Base-by-base conservation (phyloP, 64 coral and sea anemone genomes). In the Cladopsammia gracilis region DNA sequence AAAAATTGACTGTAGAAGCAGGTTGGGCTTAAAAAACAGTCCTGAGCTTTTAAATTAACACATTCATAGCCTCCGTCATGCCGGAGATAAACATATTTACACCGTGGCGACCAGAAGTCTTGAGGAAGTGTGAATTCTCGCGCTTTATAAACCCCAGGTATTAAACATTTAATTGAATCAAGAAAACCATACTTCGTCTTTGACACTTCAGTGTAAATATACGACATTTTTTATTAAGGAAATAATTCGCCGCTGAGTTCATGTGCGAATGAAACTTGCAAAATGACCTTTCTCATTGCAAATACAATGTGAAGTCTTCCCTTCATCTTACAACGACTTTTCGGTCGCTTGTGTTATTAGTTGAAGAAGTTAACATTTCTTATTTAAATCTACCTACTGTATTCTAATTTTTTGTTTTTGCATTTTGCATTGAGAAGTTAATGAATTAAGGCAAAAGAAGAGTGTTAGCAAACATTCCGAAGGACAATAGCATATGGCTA, bases 81-180 rank as follows among this genome's bases (percentile, higher is more conserved):
- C n/a, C n/a, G n/a, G n/a, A 50, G 61, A 49, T 49, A 67, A 84
- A 47, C 18, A 7, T 62, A 67, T 67, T 84, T 84, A 10, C 62
- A 51, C 19, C 15, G 44, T 84, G 80, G 80, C 80, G 80, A 84
- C 80, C 80, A 13, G 1, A 68, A 68, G 80, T 84, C 80, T 84
- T 84, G 61, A 68, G 13, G 61, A 84, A n/a, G 80, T 84, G 80
- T 84, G 80, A 84, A 84, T 67, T 84, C 80, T 84, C 61, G 80
- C 62, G 80, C 80, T 67, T 84, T 84, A 84, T 50, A 84, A 84
- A 84, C 61, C 80, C 42, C 19, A 45, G 46, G 61, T 50, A 84
- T 50, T 51, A 62, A 84, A 68, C 19, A 19, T 65, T 64, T 84
- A 84, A 84, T 84, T 84, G 15, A 84, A 84, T 84, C 62, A 67